A percentile compares a stretch with the other conserved stretches of the same genome.
Evolutionary conservation across 1,140 invertebrate species (phyloP).

Genomic region (Ericerus pela): DNA sequence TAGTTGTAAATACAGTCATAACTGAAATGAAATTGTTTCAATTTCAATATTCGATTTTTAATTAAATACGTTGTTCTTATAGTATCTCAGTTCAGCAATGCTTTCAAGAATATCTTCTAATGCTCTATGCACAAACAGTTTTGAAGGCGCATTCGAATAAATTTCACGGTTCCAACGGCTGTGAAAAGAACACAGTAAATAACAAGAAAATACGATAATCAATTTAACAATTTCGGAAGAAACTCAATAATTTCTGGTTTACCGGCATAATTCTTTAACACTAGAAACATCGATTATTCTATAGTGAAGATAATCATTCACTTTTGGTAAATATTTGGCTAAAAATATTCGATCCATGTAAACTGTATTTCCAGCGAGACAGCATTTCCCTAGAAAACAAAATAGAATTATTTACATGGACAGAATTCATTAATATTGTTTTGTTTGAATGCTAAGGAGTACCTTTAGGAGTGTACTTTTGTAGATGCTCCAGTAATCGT

Average conservation of each 20-base stretch:
- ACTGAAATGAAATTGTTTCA: no score
- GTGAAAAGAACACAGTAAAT: slow-evolving; percentile 12
- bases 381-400: slow-evolving; percentile 37
- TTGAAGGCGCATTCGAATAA: slow-evolving; percentile 36
- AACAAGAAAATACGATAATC: slow-evolving; percentile 17
- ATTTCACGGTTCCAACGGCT: slow-evolving; percentile 31
- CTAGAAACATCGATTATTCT: slow-evolving; percentile 83
- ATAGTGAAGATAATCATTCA: slow-evolving; percentile 75
- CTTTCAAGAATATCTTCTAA: slow-evolving; percentile 74
- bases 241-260: no score
- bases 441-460: background rate
- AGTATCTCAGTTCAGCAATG: slow-evolving; percentile 66
- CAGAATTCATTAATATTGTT: no score
- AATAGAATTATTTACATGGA: no score
- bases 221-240: slow-evolving; percentile 12
- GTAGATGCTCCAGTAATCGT: slow-evolving; percentile 29
- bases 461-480: slow-evolving; percentile 14
- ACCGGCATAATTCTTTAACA: slow-evolving; percentile 66
- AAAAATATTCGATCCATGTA: slow-evolving; percentile 72
- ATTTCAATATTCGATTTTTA: background rate
- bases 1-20: no score
- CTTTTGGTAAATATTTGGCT: slow-evolving; percentile 52
- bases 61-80: slow-evolving; percentile 31
- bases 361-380: slow-evolving; percentile 79
- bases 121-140: slow-evolving; percentile 53